Evolutionary conservation across 2,113 vertebrate genomes (phyloP).

Genomic region (Austrofundulus limnaeus): DNA sequence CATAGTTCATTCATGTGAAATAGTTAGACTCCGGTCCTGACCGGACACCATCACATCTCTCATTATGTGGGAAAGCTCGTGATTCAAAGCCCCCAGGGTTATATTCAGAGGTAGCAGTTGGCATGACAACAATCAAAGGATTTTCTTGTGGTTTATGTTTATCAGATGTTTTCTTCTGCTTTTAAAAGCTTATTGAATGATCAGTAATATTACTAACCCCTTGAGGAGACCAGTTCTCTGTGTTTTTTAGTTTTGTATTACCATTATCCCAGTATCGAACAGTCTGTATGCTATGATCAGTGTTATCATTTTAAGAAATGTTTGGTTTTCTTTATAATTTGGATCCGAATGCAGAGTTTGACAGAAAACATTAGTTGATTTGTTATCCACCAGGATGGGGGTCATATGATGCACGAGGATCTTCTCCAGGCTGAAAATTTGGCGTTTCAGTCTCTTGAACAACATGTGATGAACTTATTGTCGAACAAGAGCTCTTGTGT

Average conservation of each 20-base stretch:
- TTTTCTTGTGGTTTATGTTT: conserved; percentile 36
- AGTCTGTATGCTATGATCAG: too few species aligned
- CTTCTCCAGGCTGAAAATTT: conserved; percentile 72
- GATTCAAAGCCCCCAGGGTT: conserved; percentile 62
- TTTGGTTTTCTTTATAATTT: background rate
- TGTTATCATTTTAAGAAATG: background rate
- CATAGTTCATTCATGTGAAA: too few species aligned
- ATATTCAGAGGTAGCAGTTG: conserved; percentile 33
- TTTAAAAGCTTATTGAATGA: background rate
- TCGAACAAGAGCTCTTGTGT: conserved; percentile 66
- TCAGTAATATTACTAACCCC: too few species aligned
- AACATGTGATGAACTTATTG: conserved; percentile 78
- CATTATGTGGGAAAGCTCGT: conserved; percentile 65
- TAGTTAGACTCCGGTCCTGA: conserved; percentile 8
- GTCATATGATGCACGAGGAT: conserved; percentile 77
- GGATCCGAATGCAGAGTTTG: conserved; percentile 16
- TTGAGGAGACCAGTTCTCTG: too few species aligned
- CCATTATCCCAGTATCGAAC: too few species aligned
- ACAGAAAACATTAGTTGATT: conserved; percentile 37
- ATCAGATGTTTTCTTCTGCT: conserved; percentile 5
- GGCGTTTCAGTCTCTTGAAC: conserved; percentile 77
- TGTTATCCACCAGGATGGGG: conserved; percentile 54
- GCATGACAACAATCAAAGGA: conserved; percentile 53
- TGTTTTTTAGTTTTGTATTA: too few species aligned
- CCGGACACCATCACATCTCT: conserved; percentile 24